Evolutionary conservation across 2,113 vertebrate genomes (phyloP).

Genomic region (Rhinolophus ferrumequinum): DNA sequence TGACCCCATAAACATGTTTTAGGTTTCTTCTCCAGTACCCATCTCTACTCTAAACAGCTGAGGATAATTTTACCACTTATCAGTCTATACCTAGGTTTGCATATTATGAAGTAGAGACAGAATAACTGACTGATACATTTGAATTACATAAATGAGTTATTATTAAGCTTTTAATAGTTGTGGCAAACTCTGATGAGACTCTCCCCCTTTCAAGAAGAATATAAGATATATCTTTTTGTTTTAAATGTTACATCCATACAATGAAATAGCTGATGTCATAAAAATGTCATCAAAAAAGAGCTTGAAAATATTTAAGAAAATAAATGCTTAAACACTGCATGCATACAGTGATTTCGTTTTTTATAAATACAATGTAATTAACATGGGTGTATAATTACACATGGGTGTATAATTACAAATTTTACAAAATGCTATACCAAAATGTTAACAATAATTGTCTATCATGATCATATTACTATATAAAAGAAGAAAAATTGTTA

Average conservation of each 20-base stretch:
- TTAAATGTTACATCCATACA: background rate
- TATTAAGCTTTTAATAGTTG: slow-evolving; percentile 24
- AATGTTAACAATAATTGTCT: slow-evolving; percentile 1
- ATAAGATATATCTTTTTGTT: background rate
- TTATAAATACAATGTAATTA: slow-evolving; percentile 23
- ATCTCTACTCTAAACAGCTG: background rate
- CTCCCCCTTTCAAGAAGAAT: background rate
- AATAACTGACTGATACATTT: background rate
- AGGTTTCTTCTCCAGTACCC: background rate
- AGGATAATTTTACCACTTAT: slow-evolving; percentile 10
- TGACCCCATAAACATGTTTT: background rate
- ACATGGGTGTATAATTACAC: background rate
- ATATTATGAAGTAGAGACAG: background rate
- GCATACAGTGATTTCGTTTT: slow-evolving; percentile 6
- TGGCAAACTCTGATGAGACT: slow-evolving; percentile 21
- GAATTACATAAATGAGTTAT: slow-evolving; percentile 4
- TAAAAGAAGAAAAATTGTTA: background rate
- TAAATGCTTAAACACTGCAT: background rate
- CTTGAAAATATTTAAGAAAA: slow-evolving; percentile 29
- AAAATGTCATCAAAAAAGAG: background rate
- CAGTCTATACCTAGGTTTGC: background rate
- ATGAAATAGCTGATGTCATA: background rate
- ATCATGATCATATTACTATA: background rate
- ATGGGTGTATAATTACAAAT: background rate
- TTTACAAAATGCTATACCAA: slow-evolving; percentile 12